These are phyloP conservation scores for Erinaceus europaeus DNA, from an alignment of 2,113 vertebrate species.

Conservation along the genomic window DNA sequence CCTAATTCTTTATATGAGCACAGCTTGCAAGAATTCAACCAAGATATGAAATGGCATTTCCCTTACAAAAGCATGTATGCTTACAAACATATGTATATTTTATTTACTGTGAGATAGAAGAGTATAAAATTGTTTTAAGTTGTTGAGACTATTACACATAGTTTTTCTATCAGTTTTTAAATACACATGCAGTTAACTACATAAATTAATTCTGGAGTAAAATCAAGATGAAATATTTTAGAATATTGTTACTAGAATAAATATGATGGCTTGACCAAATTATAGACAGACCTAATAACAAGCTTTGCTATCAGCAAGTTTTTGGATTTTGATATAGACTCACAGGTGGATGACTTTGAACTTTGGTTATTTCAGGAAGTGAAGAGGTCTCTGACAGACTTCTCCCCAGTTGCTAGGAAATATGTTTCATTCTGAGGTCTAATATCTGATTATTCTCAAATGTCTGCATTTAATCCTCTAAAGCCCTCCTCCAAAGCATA, in stretches of 20 bases:
- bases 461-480: constrained; percentile 32
- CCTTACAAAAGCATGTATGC: neutral
- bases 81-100: neutral
- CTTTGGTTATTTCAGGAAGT: constrained; percentile 18
- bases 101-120: constrained; percentile 1
- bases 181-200: neutral
- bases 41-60: neutral
- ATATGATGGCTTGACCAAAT: neutral
- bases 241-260: neutral
- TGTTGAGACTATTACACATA: neutral
- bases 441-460: constrained; percentile 19
- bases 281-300: neutral
- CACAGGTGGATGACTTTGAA: constrained; percentile 19
- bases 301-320: constrained; percentile 21
- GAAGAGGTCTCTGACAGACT: neutral
- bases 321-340: neutral
- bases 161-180: neutral
- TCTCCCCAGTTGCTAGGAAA: constrained; percentile 25
- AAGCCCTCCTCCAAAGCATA: neutral
- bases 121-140: neutral
- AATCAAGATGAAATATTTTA: neutral
- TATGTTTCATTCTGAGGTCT: neutral
- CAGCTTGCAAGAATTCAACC: constrained; percentile 3
- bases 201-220: constrained; percentile 15
- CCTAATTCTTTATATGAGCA: constrained; percentile 6